These are phyloP conservation scores for Xanthostigma xanthostigma DNA, from an alignment of 2,888 invertebrate species.

Conservation along the genomic window DNA sequence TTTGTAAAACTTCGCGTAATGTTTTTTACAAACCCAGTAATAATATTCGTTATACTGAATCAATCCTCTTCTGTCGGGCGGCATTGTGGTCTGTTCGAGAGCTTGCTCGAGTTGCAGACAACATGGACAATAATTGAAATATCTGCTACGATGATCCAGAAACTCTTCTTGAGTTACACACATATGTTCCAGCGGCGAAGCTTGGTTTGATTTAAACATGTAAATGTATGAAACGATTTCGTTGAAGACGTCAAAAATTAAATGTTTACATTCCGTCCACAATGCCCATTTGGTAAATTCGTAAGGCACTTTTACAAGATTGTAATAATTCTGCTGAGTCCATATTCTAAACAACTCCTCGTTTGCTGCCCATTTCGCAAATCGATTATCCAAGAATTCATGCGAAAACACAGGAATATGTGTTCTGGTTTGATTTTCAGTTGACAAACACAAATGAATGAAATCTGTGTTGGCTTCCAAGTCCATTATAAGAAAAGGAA, in stretches of 20 bases:
- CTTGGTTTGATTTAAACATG: slow-evolving; percentile 29
- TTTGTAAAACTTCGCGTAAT: slow-evolving; percentile 31
- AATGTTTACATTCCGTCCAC: slow-evolving; percentile 28
- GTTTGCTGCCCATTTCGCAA: slow-evolving; percentile 28
- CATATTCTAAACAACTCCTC: slow-evolving; percentile 29
- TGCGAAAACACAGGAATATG: slow-evolving; percentile 25
- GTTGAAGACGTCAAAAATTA: slow-evolving; percentile 25
- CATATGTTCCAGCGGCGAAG: slow-evolving; percentile 35
- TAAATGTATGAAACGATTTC: slow-evolving; percentile 36
- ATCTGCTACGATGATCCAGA: slow-evolving; percentile 31
- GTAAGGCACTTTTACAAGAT: slow-evolving; percentile 33
- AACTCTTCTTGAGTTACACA: slow-evolving; percentile 40
- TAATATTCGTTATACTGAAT: slow-evolving; percentile 36
- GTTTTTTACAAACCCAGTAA: slow-evolving; percentile 46
- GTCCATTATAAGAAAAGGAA: slow-evolving; percentile 40
- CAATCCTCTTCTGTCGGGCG: slow-evolving; percentile 37
- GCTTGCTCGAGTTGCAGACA: slow-evolving; percentile 31
- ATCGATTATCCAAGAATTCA: slow-evolving; percentile 30
- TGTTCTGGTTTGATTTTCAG: slow-evolving; percentile 19
- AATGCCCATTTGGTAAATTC: slow-evolving; percentile 38
- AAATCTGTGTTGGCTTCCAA: slow-evolving; percentile 27
- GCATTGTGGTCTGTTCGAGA: slow-evolving; percentile 28
- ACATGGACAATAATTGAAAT: slow-evolving; percentile 40
- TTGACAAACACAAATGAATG: slow-evolving; percentile 28
- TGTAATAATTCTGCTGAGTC: slow-evolving; percentile 38